Evolutionary conservation across 2,113 vertebrate species (phyloP), one percentile per base, ranked within the genome.

Genomic region (Cettia cetti): DNA sequence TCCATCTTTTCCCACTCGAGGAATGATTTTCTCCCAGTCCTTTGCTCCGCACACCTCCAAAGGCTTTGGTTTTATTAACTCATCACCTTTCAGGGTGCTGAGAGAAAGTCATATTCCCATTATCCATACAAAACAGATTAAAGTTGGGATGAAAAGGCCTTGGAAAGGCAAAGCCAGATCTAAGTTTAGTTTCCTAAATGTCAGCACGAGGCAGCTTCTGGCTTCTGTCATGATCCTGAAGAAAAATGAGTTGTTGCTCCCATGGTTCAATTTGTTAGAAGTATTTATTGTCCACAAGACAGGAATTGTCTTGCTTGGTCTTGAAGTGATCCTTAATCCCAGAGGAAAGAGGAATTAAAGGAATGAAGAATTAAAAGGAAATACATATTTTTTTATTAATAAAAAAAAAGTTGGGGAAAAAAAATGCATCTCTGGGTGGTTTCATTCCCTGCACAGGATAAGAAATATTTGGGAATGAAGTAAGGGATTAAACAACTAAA

Each of bases 151-250:
- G 82, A 83, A 94, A 97, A 97, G 91, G 92, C 75, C 89, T 96
- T 72, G 74, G 61, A 96, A 96, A 87, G 71, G 86, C 90, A 86
- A 93, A 92, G 61, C 52, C 50, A 92, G 66, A 61, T 30, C 59
- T 16, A 70, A 2, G 7, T 78, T 93, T 60, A 33, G 59, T 56
- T 89, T 82, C 78, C 82, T 77, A 94, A 89, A 93, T 87, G 92
- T 92, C 89, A 95, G 86, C 96, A 86, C 53, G 10, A 94, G 81
- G 65, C 87, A 96, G 80, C 77, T 96, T 52, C 89, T 94, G 77
- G 81, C 64, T 92, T 53, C 88, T 94, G 84, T 90, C 92, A 91
- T 3, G 40, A 54, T 69, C 66, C 81, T 44, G 85, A 94, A 90
- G 83, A 92, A 94, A 95, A 96, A 94, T 72, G 9, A 61, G 27